These are phyloP conservation scores for Andrena dorsata DNA, from an alignment of 2,888 invertebrate species.

Conservation along the genomic window DNA sequence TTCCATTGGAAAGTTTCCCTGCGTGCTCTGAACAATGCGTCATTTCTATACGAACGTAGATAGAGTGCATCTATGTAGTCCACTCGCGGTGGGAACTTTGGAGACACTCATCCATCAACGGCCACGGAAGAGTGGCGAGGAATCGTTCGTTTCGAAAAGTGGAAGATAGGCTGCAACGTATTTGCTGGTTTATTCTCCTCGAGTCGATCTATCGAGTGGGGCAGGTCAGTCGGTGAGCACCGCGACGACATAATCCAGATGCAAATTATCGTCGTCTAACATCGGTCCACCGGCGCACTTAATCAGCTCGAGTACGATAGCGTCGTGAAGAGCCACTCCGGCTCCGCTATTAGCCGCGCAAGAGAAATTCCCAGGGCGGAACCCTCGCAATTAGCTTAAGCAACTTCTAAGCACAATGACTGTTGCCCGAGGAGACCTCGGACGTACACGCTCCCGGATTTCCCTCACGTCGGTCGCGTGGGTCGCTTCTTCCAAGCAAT, in stretches of 20 bases:
- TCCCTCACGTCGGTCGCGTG: conserved; percentile 52
- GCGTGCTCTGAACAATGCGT: too few relatives aligned
- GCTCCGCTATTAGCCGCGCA: conserved; percentile 44
- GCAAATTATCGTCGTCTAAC: conserved; percentile 55
- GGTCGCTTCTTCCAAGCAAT: background rate
- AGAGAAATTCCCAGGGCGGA: conserved; percentile 60
- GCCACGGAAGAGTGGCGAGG: too few relatives aligned
- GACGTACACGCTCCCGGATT: conserved; percentile 42
- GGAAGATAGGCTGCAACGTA: too few relatives aligned
- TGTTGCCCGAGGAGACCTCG: conserved; percentile 29
- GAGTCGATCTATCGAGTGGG: conserved; percentile 3
- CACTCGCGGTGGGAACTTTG: too few relatives aligned
- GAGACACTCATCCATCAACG: too few relatives aligned
- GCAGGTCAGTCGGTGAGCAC: background rate
- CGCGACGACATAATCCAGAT: conserved; percentile 40
- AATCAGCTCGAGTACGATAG: conserved; percentile 53
- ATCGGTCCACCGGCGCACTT: conserved; percentile 54
- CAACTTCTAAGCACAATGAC: conserved; percentile 64
- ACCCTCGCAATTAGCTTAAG: conserved; percentile 68
- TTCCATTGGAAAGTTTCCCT: too few relatives aligned
- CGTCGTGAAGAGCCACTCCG: conserved; percentile 49
- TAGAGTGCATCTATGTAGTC: too few relatives aligned
- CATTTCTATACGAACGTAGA: too few relatives aligned
- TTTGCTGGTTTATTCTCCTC: background rate
- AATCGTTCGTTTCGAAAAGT: too few relatives aligned